Conservation (phyloP, 2,113 vertebrate species). For the Cervus canadensis region DNA sequence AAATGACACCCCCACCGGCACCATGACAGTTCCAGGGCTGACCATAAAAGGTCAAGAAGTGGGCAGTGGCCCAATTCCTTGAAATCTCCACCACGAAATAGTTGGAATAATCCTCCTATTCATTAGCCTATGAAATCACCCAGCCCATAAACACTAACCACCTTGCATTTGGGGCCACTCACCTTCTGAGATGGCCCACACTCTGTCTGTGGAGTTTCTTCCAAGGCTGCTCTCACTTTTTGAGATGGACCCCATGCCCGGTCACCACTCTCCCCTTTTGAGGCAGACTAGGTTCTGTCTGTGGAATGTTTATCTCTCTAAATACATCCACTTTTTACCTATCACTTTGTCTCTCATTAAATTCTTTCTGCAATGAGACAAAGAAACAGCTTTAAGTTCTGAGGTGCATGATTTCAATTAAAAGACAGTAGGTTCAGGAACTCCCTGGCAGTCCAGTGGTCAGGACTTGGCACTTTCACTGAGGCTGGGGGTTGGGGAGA, state of each 20-base stretch:
- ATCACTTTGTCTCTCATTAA: neutral
- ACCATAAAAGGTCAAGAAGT: neutral
- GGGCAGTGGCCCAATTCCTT: neutral
- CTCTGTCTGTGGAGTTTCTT: neutral
- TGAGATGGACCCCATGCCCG: neutral
- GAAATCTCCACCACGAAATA: neutral
- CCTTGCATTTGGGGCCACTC: neutral
- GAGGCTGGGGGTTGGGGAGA: neutral
- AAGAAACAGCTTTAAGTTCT: neutral
- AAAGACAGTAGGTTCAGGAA: neutral
- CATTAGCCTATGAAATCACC: neutral
- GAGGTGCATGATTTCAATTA: neutral
- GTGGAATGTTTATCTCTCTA: neutral
- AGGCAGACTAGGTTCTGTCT: neutral
- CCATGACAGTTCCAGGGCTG: neutral
- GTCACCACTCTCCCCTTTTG: neutral
- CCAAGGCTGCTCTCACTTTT: neutral
- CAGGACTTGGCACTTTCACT: neutral
- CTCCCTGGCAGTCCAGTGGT: neutral
- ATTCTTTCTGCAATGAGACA: neutral
- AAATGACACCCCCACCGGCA: too few relatives aligned
- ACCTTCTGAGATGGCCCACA: neutral
- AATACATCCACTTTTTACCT: neutral
- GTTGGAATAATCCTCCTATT: neutral
- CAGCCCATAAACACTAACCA: neutral